These are phyloP conservation scores for Lathronympha strigana DNA, from an alignment of 2,888 invertebrate genomes.

Conservation along the genomic window DNA sequence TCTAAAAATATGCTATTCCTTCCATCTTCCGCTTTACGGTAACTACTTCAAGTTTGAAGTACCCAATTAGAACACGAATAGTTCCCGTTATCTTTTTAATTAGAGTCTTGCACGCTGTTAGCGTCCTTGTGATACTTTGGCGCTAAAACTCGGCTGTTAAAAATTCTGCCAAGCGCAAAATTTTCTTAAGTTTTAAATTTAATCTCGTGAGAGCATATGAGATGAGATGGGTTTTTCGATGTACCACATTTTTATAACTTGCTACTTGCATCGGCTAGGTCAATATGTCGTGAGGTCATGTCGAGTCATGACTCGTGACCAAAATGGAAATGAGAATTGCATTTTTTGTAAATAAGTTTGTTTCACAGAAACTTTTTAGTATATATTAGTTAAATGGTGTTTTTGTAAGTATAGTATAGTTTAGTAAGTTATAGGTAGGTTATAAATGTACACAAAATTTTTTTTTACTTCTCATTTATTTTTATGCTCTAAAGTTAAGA, in stretches of 20 bases:
- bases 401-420: no score
- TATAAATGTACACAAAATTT: no score
- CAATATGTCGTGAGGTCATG: no score
- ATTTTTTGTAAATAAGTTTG: no score
- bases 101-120: slow-evolving; percentile 34
- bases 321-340: no score
- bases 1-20: not conserved
- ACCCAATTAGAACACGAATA: slow-evolving; percentile 31
- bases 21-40: slow-evolving; percentile 15
- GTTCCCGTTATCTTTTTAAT: slow-evolving; percentile 32
- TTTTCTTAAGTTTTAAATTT: not conserved
- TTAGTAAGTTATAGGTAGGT: no score
- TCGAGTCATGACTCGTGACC: no score
- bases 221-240: not conserved
- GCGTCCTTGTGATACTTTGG: slow-evolving; percentile 31
- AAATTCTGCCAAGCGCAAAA: slow-evolving; percentile 33
- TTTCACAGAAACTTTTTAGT: no score
- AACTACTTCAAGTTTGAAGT: slow-evolving; percentile 22
- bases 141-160: slow-evolving; percentile 26
- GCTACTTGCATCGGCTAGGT: not conserved
- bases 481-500: no score
- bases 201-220: not conserved
- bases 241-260: not conserved
- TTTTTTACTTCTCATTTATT: no score
- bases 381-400: no score